Evolutionary conservation across 2,888 invertebrate species (phyloP), one percentile per base, ranked within the genome.

Genomic region (Trichopoda pennipes): DNA sequence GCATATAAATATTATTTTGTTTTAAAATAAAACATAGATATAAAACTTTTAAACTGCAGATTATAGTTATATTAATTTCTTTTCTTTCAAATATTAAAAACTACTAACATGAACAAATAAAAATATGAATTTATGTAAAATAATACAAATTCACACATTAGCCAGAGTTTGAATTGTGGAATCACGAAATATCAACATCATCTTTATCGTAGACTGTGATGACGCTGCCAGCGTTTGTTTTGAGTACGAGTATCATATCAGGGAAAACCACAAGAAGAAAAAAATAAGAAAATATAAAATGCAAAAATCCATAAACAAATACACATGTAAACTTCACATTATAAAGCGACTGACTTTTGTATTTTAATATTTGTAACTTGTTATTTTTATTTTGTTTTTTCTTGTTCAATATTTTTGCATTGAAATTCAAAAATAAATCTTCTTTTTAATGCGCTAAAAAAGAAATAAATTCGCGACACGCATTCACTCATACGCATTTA

Each of bases 351-450:
- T 63, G n/a, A n/a, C n/a, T 74, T 56, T 28, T 66, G 47, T 72
- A 66, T 80, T 80, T 70, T 68, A 76, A 80, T 75, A 82, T 68
- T 61, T 72, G 56, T 64, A 58, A 72, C 60, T 72, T 79, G 53
- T 60, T 64, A 49, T 56, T 82, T 66, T 49, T 72, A 69, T 32
- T 21, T 35, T 19, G 1, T 70, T 68, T 58, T 32, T 68, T 61
- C 16, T 47, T 77, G 42, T 63, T 21, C 12, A 63, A 61, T 77
- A 55, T 70, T 55, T 69, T 69, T 77, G 63, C 55, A 77, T 64
- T 73, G 35, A 58, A 69, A 70, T 74, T 78, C 73, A 81, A 69
- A 81, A 81, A 81, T 81, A 81, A 81, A 81, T 81, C 81, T 63
- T 73, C 73, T 63, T 64, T 56, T 70, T 74, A 58, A 63, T 72